These are phyloP conservation scores for Aplidium turbinatum DNA, from an alignment of 23 tunicate genomes.

Conservation along the genomic window DNA sequence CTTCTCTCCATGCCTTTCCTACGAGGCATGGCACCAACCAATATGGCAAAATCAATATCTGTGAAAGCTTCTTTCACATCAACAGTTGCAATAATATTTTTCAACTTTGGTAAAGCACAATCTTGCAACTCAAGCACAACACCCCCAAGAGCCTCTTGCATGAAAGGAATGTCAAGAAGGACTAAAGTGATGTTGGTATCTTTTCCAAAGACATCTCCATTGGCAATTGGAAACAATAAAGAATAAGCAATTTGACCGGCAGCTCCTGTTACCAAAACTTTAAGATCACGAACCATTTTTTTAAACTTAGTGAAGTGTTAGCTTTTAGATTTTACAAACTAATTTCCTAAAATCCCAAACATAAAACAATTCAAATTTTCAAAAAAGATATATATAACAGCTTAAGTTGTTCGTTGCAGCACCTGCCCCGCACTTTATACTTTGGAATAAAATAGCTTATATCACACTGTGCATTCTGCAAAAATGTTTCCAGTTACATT, in stretches of 20 bases:
- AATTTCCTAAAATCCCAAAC: too few relatives aligned
- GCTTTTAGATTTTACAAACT: too few relatives aligned
- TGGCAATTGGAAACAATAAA: slow-evolving; percentile 78
- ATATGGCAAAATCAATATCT: slow-evolving; percentile 87
- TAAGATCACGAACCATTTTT: slow-evolving; percentile 41
- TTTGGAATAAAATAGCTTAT: too few relatives aligned
- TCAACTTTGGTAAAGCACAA: slow-evolving; percentile 91
- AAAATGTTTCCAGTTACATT: too few relatives aligned
- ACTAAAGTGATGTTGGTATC: slow-evolving; percentile 66
- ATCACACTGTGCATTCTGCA: too few relatives aligned
- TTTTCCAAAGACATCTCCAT: slow-evolving; percentile 97
- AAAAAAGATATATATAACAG: too few relatives aligned
- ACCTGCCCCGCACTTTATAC: too few relatives aligned
- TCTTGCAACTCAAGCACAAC: slow-evolving; percentile 92
- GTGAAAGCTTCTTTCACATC: slow-evolving; percentile 83
- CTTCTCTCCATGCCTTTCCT: slow-evolving; percentile 97
- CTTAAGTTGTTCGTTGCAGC: too few relatives aligned
- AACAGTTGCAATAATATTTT: slow-evolving; percentile 68
- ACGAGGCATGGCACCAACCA: slow-evolving; percentile 98
- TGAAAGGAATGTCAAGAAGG: slow-evolving; percentile 73
- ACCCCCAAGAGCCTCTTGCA: slow-evolving; percentile 73
- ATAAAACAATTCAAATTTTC: too few relatives aligned
- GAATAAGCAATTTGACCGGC: slow-evolving; percentile 99
- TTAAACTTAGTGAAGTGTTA: too few relatives aligned
- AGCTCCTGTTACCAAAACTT: slow-evolving; percentile 98